These are phyloP conservation scores for Tyria jacobaeae DNA, from an alignment of 2,888 invertebrate species.

Conservation along the genomic window DNA sequence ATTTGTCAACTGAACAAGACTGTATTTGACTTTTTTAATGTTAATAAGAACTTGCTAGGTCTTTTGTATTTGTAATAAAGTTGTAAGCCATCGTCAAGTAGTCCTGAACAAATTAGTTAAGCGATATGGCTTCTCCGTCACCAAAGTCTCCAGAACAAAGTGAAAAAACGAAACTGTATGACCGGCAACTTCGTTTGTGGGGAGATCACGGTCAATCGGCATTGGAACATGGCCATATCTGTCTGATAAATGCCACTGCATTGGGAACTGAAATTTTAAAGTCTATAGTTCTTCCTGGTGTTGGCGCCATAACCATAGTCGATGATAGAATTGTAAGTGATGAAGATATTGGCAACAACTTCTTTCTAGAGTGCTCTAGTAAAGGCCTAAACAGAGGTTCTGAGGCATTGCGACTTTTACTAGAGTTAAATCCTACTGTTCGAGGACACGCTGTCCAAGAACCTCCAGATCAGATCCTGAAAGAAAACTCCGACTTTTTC, in stretches of 20 bases:
- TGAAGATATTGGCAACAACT: slow-evolving; percentile 98
- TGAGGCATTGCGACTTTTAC: slow-evolving; percentile 92
- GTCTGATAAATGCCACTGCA: slow-evolving; percentile 97
- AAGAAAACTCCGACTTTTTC: slow-evolving; percentile 95
- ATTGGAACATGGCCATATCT: slow-evolving; percentile 95
- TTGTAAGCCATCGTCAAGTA: neutral
- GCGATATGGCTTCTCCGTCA: slow-evolving; percentile 88
- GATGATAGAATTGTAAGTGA: slow-evolving; percentile 94
- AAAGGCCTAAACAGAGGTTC: slow-evolving; percentile 95
- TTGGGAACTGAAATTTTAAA: slow-evolving; percentile 98
- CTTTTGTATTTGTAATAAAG: neutral
- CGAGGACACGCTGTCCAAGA: slow-evolving; percentile 97
- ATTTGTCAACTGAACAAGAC: neutral
- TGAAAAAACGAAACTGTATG: slow-evolving; percentile 92
- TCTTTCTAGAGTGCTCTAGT: slow-evolving; percentile 94
- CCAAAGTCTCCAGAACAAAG: slow-evolving; percentile 91
- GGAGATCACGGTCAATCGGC: slow-evolving; percentile 98
- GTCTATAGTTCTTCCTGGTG: slow-evolving; percentile 97
- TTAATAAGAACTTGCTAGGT: neutral
- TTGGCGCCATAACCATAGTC: slow-evolving; percentile 96
- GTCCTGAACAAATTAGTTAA: neutral
- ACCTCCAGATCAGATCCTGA: slow-evolving; percentile 93
- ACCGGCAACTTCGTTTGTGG: slow-evolving; percentile 97
- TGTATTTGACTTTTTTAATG: neutral
- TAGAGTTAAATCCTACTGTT: slow-evolving; percentile 97